Evolutionary conservation across 2,797 vertebrate species (phyloP).

Genomic region (Avahi laniger): DNA sequence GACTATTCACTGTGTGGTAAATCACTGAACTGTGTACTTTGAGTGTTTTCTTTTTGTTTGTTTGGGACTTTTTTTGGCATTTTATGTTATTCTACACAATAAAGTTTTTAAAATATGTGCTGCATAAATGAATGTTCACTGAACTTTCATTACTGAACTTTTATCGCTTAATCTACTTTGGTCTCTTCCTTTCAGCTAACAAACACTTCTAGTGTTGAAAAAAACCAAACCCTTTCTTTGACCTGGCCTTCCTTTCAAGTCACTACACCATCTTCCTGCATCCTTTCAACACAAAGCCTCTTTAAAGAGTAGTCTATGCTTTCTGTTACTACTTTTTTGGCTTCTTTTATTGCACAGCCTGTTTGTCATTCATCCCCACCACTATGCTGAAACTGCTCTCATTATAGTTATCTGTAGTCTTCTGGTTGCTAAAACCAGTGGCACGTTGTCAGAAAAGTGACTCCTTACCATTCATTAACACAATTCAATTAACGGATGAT

Average conservation of each 20-base stretch:
- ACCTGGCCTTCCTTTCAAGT: constrained; percentile 40
- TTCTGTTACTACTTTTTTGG: constrained; percentile 12
- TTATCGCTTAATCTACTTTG: neutral
- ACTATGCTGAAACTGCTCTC: constrained; percentile 25
- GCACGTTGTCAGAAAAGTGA: constrained; percentile 25
- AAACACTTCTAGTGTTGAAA: neutral
- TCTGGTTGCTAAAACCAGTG: constrained; percentile 42
- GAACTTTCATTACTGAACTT: constrained; percentile 32
- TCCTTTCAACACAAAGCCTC: constrained; percentile 15
- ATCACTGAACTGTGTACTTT: constrained; percentile 48
- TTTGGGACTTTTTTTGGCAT: neutral
- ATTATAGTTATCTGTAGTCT: neutral
- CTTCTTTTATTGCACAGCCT: constrained; percentile 41
- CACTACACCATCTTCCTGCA: constrained; percentile 33
- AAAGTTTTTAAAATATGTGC: neutral
- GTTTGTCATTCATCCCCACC: constrained; percentile 13
- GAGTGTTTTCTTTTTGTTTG: neutral
- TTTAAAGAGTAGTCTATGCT: constrained; percentile 13
- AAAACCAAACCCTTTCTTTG: constrained; percentile 9
- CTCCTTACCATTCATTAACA: neutral
- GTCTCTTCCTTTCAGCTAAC: constrained; percentile 15
- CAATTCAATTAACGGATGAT: constrained; percentile 21
- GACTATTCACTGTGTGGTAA: constrained; percentile 47
- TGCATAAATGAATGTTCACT: constrained; percentile 32
- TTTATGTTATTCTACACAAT: constrained; percentile 42